A percentile compares a stretch with the other conserved stretches of the same genome.
Conservation (phyloP, 1,140 invertebrate species). For the Polypedilum pembai region DNA sequence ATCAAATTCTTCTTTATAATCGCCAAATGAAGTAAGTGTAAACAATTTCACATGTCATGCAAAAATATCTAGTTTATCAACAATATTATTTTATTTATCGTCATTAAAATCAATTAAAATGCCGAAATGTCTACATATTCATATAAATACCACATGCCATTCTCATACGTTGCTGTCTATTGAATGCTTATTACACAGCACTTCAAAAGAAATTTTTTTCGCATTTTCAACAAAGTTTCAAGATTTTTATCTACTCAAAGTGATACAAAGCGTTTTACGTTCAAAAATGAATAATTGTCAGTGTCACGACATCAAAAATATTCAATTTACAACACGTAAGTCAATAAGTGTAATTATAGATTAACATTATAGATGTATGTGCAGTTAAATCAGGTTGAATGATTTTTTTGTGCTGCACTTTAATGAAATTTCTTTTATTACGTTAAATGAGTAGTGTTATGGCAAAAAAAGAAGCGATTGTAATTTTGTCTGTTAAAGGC, state of each 20-base stretch:
- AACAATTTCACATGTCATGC: background rate
- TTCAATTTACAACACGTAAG: background rate
- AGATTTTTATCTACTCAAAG: background rate
- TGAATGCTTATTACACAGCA: background rate
- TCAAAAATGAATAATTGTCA: background rate
- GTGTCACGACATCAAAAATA: slow-evolving; percentile 4
- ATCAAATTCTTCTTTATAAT: background rate
- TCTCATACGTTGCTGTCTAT: no score
- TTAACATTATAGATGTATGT: background rate
- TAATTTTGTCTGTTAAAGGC: background rate
- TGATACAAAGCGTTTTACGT: background rate
- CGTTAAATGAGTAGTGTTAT: background rate
- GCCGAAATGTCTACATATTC: background rate
- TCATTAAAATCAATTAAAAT: slow-evolving; percentile 8
- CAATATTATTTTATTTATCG: background rate
- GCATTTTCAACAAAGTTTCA: background rate
- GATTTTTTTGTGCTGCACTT: background rate
- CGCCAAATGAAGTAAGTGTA: background rate
- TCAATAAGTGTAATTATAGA: slow-evolving; percentile 7
- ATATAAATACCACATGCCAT: background rate
- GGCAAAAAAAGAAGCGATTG: background rate
- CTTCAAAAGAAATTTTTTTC: background rate
- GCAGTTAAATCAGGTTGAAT: slow-evolving; percentile 1
- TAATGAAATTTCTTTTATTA: background rate
- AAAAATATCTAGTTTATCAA: background rate